Evolutionary conservation across 2,797 vertebrate genomes (phyloP), one percentile per base, ranked within the genome.

Genomic region (Percopsis omiscomaycus): DNA sequence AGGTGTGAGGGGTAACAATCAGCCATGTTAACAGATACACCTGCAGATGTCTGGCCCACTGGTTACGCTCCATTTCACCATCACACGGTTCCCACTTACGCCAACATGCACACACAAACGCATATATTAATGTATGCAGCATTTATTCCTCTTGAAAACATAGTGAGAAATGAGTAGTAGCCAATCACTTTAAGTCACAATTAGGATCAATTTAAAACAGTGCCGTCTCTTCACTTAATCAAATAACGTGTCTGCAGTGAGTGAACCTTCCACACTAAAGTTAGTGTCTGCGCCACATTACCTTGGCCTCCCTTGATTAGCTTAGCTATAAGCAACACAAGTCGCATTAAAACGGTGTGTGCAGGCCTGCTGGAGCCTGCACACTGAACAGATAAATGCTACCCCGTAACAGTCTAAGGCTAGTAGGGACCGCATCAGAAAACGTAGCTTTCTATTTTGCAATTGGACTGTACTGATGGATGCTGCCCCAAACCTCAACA

Each of bases 1-100:
- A 48, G 42, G 50, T 61, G 73, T 77, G 72, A 48, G 55, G 55
- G 50, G 65, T 53, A 28, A 15, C 48, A 55, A 27, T 42, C 56
- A 27, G 53, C 61, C 67, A 61, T 71, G 71, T 75, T 75, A 81
- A 84, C 52, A 13, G 79, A 84, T 82, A 85, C 44, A 64, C 82
- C 80, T 64, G 66, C 60, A 67, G 74, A 55, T 60, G 57, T 59
- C 66, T 68, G 65, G 46, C 72, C 68, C 6, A 12, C 37, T 27
- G 61, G 59, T 57, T 64, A 66, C 66, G 67, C 67, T 76, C 55
- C 3, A 61, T 47, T 77, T 80, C 73, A 65, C 61, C 2, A 76
- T 71, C 68, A 74, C 53, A 77, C 73, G 69, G 44, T 32, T 11
- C 53, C 53, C 47, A 27, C 5, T 59, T 14, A 61, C 13, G 48